Evolutionary conservation across 2,888 invertebrate species (phyloP).

Genomic region (Heteromyza rotundicornis): DNA sequence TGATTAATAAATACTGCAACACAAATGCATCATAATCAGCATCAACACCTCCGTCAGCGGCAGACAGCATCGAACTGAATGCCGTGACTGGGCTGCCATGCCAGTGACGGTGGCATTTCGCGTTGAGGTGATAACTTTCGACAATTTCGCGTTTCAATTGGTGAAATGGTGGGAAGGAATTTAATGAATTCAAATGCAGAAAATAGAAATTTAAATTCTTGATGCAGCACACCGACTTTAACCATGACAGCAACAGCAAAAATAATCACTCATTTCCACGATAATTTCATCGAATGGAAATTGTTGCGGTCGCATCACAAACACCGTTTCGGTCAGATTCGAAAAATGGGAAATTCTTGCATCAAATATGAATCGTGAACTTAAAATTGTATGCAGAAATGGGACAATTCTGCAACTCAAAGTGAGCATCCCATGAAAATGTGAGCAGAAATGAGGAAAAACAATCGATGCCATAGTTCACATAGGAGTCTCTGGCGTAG

Average conservation of each 20-base stretch:
- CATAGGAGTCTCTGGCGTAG: background rate
- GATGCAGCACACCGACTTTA: background rate
- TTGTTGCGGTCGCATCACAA: slow-evolving; percentile 44
- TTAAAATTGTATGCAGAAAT: slow-evolving; percentile 52
- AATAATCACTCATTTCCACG: slow-evolving; percentile 47
- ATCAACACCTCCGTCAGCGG: too few species aligned
- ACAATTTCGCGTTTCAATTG: slow-evolving; percentile 50
- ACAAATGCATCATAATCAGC: too few species aligned
- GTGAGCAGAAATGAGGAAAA: background rate
- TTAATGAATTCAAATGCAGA: background rate
- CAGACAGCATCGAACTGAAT: too few species aligned
- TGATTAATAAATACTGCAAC: too few species aligned
- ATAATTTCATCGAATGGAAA: slow-evolving; percentile 55
- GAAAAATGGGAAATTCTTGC: background rate
- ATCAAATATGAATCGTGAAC: slow-evolving; percentile 45
- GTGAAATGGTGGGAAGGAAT: background rate
- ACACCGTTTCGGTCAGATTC: background rate
- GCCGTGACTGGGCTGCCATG: too few species aligned
- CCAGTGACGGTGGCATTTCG: too few species aligned
- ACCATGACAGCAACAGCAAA: background rate
- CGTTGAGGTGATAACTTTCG: slow-evolving; percentile 49
- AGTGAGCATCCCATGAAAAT: too few species aligned
- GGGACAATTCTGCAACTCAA: slow-evolving; percentile 45
- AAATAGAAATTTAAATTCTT: background rate
- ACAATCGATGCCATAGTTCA: background rate